phyloP scores from a whole-genome alignment of 35 echinoderm and acorn worm genomes.

The Ophioderma brevispina region DNA sequence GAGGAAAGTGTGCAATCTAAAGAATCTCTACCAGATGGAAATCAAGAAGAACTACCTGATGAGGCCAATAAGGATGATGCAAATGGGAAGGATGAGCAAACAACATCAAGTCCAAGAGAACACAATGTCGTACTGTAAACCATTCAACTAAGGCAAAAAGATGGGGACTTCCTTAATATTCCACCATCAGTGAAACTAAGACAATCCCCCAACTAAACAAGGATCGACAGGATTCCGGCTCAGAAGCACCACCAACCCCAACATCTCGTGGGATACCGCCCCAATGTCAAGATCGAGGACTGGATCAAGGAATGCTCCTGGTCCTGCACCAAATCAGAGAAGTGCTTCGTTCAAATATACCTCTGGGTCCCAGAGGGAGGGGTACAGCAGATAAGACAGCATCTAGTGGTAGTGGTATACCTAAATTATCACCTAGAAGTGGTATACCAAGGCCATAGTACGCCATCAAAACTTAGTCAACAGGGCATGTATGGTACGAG shows the following conservation, averaged over 20 bases:
- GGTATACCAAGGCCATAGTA: background rate
- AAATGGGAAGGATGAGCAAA: constrained; percentile 9
- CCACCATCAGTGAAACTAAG: background rate
- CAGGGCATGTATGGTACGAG: too few species aligned
- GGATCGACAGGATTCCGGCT: background rate
- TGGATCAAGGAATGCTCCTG: background rate
- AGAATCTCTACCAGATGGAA: too few species aligned
- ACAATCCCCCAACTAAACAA: background rate
- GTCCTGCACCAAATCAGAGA: background rate
- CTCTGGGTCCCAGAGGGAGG: background rate
- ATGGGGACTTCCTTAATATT: background rate
- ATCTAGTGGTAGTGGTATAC: background rate
- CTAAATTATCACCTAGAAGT: background rate
- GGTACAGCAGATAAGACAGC: background rate
- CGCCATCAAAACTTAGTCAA: background rate
- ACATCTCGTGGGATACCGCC: background rate
- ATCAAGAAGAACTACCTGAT: too few species aligned
- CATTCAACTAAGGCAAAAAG: too few species aligned
- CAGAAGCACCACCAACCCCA: background rate
- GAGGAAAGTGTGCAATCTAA: too few species aligned
- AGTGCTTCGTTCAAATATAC: background rate
- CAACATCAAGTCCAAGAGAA: background rate
- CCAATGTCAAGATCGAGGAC: background rate
- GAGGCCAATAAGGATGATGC: constrained; percentile 27
- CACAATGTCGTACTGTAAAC: too few species aligned